Conservation (phyloP, 1,140 invertebrate genomes). For the Psix sp. region DNA sequence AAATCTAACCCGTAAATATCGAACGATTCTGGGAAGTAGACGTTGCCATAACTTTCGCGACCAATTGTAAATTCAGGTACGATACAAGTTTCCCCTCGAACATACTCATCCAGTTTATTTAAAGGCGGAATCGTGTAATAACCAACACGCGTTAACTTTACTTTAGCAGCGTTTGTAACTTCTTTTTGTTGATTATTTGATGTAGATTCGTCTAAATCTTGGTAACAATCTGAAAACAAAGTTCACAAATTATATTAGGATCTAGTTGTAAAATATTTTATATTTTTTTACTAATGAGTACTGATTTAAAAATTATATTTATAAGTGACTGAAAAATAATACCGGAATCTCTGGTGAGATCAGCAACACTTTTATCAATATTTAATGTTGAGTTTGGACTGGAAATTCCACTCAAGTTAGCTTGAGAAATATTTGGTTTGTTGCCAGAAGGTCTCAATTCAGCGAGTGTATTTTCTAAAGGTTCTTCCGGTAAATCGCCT, state of each 20-base stretch:
- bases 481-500: conserved; percentile 33
- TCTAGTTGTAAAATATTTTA: no score
- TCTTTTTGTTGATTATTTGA: conserved; percentile 48
- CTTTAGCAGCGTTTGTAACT: conserved; percentile 79
- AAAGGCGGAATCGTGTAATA: conserved; percentile 86
- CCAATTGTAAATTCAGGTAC: conserved; percentile 95
- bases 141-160: conserved; percentile 82
- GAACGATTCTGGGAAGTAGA: conserved; percentile 91
- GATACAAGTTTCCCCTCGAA: conserved; percentile 84
- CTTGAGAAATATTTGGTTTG: conserved; percentile 25
- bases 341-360: conserved; percentile 36
- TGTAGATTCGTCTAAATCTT: conserved; percentile 64
- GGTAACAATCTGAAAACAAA: conserved; percentile 59
- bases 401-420: neutral
- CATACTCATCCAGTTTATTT: conserved; percentile 79
- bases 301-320: no score
- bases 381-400: conserved; percentile 42
- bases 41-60: conserved; percentile 92
- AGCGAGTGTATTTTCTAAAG: conserved; percentile 59
- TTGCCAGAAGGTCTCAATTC: conserved; percentile 51
- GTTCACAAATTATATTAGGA: no score
- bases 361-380: conserved; percentile 34
- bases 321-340: no score
- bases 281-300: no score
- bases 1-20: conserved; percentile 93